Percentiles rank a stretch among this genome's conserved stretches.
These are phyloP conservation scores for Drosophila ficusphila DNA, from an alignment of 1,140 invertebrate genomes.

Conservation along the genomic window DNA sequence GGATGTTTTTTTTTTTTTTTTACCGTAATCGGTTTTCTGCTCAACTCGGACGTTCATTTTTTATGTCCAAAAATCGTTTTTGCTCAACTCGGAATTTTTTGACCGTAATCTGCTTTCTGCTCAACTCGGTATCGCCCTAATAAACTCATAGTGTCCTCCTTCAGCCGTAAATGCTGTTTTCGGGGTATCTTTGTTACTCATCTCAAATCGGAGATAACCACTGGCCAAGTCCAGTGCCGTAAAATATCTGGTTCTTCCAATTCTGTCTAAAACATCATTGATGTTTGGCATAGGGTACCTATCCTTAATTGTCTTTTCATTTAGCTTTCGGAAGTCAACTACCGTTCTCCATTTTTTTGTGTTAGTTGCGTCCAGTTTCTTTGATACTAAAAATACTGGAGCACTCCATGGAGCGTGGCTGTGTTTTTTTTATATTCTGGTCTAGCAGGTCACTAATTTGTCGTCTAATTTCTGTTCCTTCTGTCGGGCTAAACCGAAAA, in stretches of 20 bases:
- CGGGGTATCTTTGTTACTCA: slow-evolving; percentile 68
- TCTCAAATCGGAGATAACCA: slow-evolving; percentile 85
- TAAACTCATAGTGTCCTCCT: too few relatives aligned
- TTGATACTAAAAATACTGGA: too few relatives aligned
- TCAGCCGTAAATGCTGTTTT: slow-evolving; percentile 83
- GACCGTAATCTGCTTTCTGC: too few relatives aligned
- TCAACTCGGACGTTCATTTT: too few relatives aligned
- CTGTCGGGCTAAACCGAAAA: slow-evolving; percentile 74
- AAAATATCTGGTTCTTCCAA: slow-evolving; percentile 83
- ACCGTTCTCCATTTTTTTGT: slow-evolving; percentile 68
- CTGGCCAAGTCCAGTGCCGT: slow-evolving; percentile 78
- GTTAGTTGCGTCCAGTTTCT: slow-evolving; percentile 36
- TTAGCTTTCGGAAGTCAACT: neutral
- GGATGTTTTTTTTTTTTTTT: too few relatives aligned
- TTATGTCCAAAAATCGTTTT: too few relatives aligned
- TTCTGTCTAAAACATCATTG: slow-evolving; percentile 80
- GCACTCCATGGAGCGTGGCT: too few relatives aligned
- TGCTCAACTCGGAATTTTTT: too few relatives aligned
- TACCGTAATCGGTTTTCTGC: too few relatives aligned
- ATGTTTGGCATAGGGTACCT: slow-evolving; percentile 84
- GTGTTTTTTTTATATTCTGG: slow-evolving; percentile 1
- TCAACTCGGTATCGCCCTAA: too few relatives aligned
- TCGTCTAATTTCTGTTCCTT: slow-evolving; percentile 41
- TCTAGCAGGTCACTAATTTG: slow-evolving; percentile 68
- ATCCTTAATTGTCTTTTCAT: slow-evolving; percentile 77